A percentile compares a stretch with the other conserved stretches of the same genome.
Conservation (phyloP, 2,113 vertebrate species). For the Phaethornis superciliosus region DNA sequence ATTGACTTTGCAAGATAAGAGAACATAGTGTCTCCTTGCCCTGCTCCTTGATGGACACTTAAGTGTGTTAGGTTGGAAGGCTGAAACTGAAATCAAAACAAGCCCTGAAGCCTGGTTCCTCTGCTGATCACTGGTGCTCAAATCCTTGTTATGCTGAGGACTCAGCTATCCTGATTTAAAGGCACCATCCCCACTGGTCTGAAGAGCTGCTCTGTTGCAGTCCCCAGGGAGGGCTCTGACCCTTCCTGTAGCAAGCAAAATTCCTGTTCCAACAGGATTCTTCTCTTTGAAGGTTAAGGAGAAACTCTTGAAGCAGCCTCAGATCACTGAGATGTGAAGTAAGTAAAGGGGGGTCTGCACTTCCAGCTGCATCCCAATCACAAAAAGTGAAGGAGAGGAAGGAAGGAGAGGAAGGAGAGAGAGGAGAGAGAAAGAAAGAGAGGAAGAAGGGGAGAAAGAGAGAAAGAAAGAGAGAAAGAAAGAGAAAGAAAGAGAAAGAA, state of each 20-base stretch:
- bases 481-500: too few species aligned
- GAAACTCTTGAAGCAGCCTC: not conserved
- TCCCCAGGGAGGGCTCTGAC: not conserved
- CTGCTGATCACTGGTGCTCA: not conserved
- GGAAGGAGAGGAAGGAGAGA: not conserved
- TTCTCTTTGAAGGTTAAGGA: not conserved
- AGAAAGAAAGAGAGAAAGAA: too few species aligned
- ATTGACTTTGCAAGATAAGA: conserved; percentile 46
- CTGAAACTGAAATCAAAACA: conserved; percentile 33
- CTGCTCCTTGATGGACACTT: conserved; percentile 29
- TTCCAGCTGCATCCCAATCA: not conserved
- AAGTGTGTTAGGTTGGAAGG: conserved; percentile 12
- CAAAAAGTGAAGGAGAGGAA: not conserved
- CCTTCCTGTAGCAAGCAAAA: not conserved
- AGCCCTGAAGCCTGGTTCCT: not conserved
- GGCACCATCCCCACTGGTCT: not conserved
- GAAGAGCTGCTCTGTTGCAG: not conserved
- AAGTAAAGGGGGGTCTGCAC: too few species aligned
- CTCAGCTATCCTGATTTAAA: not conserved
- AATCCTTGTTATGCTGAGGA: not conserved
- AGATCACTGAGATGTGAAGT: not conserved
- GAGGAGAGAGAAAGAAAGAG: too few species aligned
- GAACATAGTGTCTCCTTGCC: conserved; percentile 52
- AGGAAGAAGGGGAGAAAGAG: too few species aligned
- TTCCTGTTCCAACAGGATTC: not conserved